A percentile compares a stretch with the other conserved stretches of the same genome.
phyloP scores from a whole-genome alignment of 2,113 vertebrate species.

The Vombatus ursinus region DNA sequence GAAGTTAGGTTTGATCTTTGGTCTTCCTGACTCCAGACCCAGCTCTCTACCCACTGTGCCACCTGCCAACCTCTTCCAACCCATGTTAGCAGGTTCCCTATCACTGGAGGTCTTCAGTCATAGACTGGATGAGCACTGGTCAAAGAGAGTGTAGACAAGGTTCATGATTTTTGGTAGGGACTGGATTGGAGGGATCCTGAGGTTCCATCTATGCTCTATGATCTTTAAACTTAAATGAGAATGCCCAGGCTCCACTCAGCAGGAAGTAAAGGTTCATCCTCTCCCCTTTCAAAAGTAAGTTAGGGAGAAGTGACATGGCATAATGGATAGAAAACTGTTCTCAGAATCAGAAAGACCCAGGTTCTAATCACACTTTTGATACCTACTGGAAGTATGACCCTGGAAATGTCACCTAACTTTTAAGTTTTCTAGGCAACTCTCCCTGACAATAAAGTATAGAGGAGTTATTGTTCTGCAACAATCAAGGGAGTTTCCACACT shows the following conservation, averaged over 20 bases:
- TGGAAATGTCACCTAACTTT: not conserved
- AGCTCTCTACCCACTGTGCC: not conserved
- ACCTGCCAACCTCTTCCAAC: not conserved
- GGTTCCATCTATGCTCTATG: not conserved
- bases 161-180: not conserved
- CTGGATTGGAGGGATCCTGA: not conserved
- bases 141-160: not conserved
- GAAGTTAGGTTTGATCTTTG: not conserved
- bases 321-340: not conserved
- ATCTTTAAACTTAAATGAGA: not conserved
- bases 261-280: not conserved
- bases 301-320: not conserved
- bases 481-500: not conserved
- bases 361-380: not conserved
- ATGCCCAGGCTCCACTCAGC: not conserved
- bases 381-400: too few relatives aligned
- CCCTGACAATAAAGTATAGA: not conserved
- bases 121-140: too few relatives aligned
- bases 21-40: not conserved
- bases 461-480: not conserved
- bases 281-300: not conserved
- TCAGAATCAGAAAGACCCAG: not conserved
- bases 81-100: not conserved
- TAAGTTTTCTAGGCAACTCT: not conserved
- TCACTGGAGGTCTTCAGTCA: not conserved